Conservation (phyloP, 2,113 vertebrate species). For the Neopipo cinnamomea region DNA sequence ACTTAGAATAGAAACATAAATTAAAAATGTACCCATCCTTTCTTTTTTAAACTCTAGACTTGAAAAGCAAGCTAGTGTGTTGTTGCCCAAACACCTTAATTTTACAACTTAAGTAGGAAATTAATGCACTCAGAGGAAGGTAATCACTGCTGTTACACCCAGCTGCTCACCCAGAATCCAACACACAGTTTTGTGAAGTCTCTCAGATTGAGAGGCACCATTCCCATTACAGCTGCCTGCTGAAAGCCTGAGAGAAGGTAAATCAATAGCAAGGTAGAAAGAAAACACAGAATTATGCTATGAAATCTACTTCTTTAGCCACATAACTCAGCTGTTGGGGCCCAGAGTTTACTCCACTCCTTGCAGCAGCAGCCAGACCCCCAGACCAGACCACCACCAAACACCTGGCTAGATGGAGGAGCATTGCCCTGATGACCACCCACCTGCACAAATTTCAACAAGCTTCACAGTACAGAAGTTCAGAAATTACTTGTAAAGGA, state of each 20-base stretch:
- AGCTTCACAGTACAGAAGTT: fast-evolving
- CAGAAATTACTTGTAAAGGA: not conserved
- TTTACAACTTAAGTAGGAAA: not conserved
- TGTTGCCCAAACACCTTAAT: not conserved
- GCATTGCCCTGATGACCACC: fast-evolving
- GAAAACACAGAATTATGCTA: not conserved
- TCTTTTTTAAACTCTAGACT: not conserved
- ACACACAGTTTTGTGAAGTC: not conserved
- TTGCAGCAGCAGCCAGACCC: not conserved
- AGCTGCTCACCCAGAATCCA: not conserved
- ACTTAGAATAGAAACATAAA: not conserved
- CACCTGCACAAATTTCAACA: not conserved
- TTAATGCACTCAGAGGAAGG: not conserved
- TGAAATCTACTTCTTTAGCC: not conserved
- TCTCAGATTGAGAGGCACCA: not conserved
- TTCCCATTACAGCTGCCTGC: not conserved
- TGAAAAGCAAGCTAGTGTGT: not conserved
- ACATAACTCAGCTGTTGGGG: fast-evolving
- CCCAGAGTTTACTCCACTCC: not conserved
- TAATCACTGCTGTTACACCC: not conserved
- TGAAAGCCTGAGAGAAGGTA: not conserved
- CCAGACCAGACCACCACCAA: not conserved
- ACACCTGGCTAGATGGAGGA: not conserved
- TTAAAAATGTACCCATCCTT: not conserved
- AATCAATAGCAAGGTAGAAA: not conserved